These are phyloP conservation scores for Wasmannia auropunctata DNA, from an alignment of 1,140 invertebrate genomes.

Conservation along the genomic window DNA sequence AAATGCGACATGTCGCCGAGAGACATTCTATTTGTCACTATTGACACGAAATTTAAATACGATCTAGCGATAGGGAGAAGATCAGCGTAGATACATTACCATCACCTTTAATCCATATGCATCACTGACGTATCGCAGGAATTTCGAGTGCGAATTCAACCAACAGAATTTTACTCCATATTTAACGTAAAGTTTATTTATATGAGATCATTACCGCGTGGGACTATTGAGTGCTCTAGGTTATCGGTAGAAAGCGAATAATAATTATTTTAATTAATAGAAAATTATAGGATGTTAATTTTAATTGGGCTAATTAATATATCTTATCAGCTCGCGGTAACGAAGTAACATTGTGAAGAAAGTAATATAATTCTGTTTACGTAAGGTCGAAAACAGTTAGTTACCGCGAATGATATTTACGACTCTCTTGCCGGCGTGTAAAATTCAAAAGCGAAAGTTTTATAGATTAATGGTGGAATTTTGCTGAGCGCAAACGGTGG, in stretches of 20 bases:
- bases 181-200: neutral
- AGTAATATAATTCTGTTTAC: slow-evolving; percentile 44
- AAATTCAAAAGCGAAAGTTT: slow-evolving; percentile 55
- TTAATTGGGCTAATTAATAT: slow-evolving; percentile 42
- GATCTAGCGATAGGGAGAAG: neutral
- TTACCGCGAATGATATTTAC: neutral
- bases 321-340: slow-evolving; percentile 8
- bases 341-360: slow-evolving; percentile 24
- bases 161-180: neutral
- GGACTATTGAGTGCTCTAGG: neutral
- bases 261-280: slow-evolving; percentile 14
- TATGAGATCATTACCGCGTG: neutral
- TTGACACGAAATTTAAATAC: neutral
- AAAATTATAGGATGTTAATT: neutral
- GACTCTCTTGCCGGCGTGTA: neutral
- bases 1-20: neutral
- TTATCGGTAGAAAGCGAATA: slow-evolving; percentile 2
- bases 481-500: slow-evolving; percentile 1
- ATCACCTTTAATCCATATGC: neutral
- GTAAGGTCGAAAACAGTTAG: slow-evolving; percentile 22
- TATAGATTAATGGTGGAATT: neutral
- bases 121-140: neutral
- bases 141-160: neutral
- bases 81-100: neutral
- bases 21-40: neutral